Evolutionary conservation across 2,888 invertebrate species (phyloP).

Genomic region (Hydrotaea diabolus): DNA sequence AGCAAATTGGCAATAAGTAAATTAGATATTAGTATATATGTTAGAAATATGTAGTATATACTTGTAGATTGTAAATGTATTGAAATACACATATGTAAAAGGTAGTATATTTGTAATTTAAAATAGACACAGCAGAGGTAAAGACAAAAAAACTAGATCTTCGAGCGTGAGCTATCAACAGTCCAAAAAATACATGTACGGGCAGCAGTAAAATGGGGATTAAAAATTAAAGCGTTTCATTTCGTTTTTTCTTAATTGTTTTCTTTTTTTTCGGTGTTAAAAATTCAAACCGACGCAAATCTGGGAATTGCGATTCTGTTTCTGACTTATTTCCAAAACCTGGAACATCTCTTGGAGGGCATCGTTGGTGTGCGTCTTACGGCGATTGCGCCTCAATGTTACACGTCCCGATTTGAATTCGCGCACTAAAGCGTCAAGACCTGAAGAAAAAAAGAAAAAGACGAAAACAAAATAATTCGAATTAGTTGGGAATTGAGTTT

Average conservation of each 20-base stretch:
- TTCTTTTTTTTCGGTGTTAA: too few relatives aligned
- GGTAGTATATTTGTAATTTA: neutral
- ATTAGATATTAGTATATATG: neutral
- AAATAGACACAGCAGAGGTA: neutral
- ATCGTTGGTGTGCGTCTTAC: constrained; percentile 78
- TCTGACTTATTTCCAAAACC: constrained; percentile 80
- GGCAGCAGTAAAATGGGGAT: constrained; percentile 16
- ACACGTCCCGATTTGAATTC: constrained; percentile 80
- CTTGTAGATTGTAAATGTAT: neutral
- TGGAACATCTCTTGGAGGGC: constrained; percentile 81
- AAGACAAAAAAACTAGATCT: constrained; percentile 14
- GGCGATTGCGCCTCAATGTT: constrained; percentile 78
- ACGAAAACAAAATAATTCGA: constrained; percentile 9
- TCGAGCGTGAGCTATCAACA: constrained; percentile 7
- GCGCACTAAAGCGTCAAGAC: constrained; percentile 81
- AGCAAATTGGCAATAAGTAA: neutral
- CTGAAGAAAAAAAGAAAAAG: constrained; percentile 68
- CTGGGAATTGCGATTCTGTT: constrained; percentile 79
- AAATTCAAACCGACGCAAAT: constrained; percentile 77
- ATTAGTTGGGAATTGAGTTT: too few relatives aligned
- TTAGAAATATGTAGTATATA: neutral
- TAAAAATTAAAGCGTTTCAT: neutral
- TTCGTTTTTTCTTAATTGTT: neutral
- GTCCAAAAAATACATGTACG: constrained; percentile 23
- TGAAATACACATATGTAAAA: neutral